phyloP scores from a whole-genome alignment of 2,797 vertebrate species.

The Gymnothorax reevesii region DNA sequence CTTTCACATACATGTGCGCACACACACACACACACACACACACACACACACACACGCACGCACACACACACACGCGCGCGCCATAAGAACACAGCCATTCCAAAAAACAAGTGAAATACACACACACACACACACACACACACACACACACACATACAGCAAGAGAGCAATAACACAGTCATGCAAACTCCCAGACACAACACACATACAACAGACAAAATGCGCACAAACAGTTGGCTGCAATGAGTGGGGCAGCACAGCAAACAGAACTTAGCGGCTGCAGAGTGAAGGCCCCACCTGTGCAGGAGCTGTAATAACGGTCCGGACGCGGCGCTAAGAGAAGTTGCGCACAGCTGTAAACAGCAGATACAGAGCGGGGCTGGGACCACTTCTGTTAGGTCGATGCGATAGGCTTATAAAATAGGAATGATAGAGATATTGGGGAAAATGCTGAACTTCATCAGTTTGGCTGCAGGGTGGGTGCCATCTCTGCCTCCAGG shows the following conservation, averaged over 20 bases:
- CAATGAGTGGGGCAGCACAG: background rate
- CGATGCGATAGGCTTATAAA: slow-evolving; percentile 54
- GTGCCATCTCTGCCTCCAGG: slow-evolving; percentile 7
- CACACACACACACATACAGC: background rate
- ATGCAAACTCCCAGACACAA: slow-evolving; percentile 44
- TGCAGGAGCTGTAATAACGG: slow-evolving; percentile 71
- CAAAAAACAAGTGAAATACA: background rate
- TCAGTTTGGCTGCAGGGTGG: background rate
- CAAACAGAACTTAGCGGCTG: slow-evolving; percentile 58
- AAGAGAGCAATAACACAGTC: slow-evolving; percentile 23
- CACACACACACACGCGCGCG: background rate
- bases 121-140: background rate
- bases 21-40: slow-evolving; percentile 1
- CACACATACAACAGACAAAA: slow-evolving; percentile 15
- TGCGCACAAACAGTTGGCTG: background rate
- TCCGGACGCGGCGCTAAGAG: slow-evolving; percentile 69
- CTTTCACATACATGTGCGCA: background rate
- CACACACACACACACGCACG: slow-evolving; percentile 1
- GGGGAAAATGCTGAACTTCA: slow-evolving; percentile 14
- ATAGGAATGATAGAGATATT: slow-evolving; percentile 53
- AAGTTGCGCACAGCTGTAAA: slow-evolving; percentile 75
- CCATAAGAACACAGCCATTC: slow-evolving; percentile 15
- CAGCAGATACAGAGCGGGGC: slow-evolving; percentile 60
- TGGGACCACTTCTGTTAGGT: slow-evolving; percentile 51
- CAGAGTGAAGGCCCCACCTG: slow-evolving; percentile 34